Evolutionary conservation across 2,888 invertebrate genomes (phyloP).

Genomic region (Mimas tiliae): DNA sequence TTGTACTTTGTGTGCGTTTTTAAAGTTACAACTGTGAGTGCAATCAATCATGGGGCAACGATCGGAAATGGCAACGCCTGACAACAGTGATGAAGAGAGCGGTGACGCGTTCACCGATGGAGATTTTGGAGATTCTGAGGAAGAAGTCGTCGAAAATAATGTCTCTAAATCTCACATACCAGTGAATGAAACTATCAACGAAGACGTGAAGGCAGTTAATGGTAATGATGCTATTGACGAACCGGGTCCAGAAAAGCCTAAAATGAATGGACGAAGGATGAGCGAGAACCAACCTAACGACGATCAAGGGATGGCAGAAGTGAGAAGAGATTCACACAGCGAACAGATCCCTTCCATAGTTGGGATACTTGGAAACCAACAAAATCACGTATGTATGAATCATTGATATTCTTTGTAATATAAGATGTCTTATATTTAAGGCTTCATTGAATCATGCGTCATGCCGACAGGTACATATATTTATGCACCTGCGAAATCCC

Average conservation of each 20-base stretch:
- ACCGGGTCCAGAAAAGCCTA: constrained; percentile 38
- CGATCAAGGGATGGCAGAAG: constrained; percentile 48
- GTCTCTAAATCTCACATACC: constrained; percentile 52
- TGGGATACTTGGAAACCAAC: constrained; percentile 81
- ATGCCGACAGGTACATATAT: constrained; percentile 11
- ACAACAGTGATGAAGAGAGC: constrained; percentile 74
- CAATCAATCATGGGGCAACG: constrained; percentile 65
- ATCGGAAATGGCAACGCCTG: constrained; percentile 66
- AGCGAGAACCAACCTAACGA: constrained; percentile 52
- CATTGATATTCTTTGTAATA: constrained; percentile 11
- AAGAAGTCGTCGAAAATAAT: constrained; percentile 60
- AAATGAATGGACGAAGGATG: constrained; percentile 54
- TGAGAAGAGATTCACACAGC: constrained; percentile 68
- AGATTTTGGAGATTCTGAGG: constrained; percentile 76
- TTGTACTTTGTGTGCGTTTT: constrained; percentile 54
- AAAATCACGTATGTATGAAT: constrained; percentile 77
- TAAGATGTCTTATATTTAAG: not conserved
- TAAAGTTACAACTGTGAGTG: constrained; percentile 51
- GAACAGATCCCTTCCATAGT: constrained; percentile 79
- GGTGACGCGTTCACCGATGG: constrained; percentile 78
- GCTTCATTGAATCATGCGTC: constrained; percentile 1
- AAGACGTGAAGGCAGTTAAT: constrained; percentile 52
- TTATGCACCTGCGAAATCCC: constrained; percentile 27
- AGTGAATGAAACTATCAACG: constrained; percentile 70
- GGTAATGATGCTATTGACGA: constrained; percentile 39